A percentile compares a stretch with the other conserved stretches of the same genome.
phyloP scores from a whole-genome alignment of 2,888 invertebrate genomes.

The Cremastinae sp. region DNA sequence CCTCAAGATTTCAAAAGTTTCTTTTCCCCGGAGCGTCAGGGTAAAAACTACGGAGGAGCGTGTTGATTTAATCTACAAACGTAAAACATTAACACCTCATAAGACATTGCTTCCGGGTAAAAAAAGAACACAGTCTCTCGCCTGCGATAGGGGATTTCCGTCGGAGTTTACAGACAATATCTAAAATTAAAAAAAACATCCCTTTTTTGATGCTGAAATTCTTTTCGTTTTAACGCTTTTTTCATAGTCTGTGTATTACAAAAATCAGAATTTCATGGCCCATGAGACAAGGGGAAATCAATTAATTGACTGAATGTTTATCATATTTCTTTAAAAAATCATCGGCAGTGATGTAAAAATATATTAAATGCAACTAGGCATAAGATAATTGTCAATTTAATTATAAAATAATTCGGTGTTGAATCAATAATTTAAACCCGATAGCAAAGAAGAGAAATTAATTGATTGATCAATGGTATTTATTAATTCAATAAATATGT shows the following conservation, averaged over 20 bases:
- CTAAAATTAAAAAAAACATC: constrained; percentile 18
- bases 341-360: too few species aligned
- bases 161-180: constrained; percentile 31
- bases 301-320: too few species aligned
- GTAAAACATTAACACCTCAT: constrained; percentile 54
- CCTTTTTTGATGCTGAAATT: constrained; percentile 42
- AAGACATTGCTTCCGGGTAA: constrained; percentile 21
- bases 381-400: too few species aligned
- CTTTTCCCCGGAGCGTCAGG: constrained; percentile 31
- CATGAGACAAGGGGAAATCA: not conserved
- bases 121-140: constrained; percentile 35
- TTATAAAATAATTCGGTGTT: too few species aligned
- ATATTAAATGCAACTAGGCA: too few species aligned
- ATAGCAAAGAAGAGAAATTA: too few species aligned
- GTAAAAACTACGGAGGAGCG: constrained; percentile 17
- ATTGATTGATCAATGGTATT: too few species aligned
- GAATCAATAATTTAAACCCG: too few species aligned
- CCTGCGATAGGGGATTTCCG: constrained; percentile 36
- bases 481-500: too few species aligned
- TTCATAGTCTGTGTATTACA: constrained; percentile 19
- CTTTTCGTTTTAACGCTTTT: constrained; percentile 33
- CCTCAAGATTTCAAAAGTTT: constrained; percentile 1
- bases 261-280: constrained; percentile 46
- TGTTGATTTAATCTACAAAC: constrained; percentile 35
- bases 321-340: too few species aligned